Conservation (phyloP, 2,888 invertebrate species). For the Daptonema setosum region DNA sequence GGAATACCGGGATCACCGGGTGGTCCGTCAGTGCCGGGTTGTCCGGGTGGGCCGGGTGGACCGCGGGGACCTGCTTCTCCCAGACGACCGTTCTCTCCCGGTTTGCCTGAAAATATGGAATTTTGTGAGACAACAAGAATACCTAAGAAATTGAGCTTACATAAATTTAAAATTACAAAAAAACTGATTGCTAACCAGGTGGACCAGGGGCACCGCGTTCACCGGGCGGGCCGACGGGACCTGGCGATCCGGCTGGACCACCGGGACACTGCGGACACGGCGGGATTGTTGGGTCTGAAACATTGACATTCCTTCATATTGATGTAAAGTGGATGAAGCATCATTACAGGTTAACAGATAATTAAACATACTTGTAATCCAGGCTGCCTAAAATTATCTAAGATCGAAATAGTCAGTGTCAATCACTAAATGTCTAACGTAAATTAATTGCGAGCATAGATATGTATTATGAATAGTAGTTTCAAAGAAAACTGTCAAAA, state of each 20-base stretch:
- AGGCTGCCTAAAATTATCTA: no score
- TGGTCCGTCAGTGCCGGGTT: background rate
- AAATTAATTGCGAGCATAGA: no score
- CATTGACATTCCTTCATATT: no score
- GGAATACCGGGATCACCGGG: background rate
- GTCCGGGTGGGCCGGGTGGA: conserved; percentile 1
- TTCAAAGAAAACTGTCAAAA: no score
- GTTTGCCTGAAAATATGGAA: background rate
- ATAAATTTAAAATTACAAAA: background rate
- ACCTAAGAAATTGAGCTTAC: background rate
- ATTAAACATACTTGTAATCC: no score
- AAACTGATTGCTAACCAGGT: background rate
- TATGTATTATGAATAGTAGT: no score
- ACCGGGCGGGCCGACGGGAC: background rate
- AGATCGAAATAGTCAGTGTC: no score
- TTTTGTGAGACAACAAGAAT: background rate
- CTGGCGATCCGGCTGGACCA: background rate
- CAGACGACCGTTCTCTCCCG: background rate
- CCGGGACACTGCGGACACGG: conserved; percentile 3
- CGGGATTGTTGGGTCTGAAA: background rate
- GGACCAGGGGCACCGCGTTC: conserved; percentile 1
- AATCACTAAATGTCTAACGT: no score
- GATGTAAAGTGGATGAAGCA: no score
- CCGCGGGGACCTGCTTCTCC: conserved; percentile 1
- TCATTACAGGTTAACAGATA: no score